phyloP scores from a whole-genome alignment of 2,113 vertebrate species.

The Calypte anna region DNA sequence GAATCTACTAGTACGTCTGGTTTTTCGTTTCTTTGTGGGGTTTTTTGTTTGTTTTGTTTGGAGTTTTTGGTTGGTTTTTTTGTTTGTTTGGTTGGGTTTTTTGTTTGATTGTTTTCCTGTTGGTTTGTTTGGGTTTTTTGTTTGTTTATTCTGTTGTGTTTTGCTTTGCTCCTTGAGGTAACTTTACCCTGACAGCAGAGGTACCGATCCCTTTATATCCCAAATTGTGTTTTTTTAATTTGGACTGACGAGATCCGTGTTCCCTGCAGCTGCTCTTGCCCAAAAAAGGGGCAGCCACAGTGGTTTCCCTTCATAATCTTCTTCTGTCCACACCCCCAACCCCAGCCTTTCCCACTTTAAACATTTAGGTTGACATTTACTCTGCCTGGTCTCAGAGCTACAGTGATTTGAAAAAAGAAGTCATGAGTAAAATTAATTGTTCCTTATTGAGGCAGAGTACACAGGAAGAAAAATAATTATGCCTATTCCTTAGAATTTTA shows the following conservation, averaged over 20 bases:
- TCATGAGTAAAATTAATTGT: slow-evolving; percentile 16
- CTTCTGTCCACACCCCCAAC: neutral
- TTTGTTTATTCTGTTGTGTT: neutral
- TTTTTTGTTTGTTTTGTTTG: neutral
- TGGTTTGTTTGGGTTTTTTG: neutral
- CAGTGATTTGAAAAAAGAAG: slow-evolving; percentile 43
- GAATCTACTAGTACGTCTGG: neutral
- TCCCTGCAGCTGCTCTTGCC: neutral
- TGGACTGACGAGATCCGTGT: neutral
- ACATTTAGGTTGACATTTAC: slow-evolving; percentile 46
- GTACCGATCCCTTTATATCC: neutral
- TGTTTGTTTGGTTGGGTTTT: neutral
- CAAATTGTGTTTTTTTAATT: neutral
- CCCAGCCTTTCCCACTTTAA: neutral
- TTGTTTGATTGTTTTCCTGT: neutral
- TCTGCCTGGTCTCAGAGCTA: slow-evolving; percentile 28
- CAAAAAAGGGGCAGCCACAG: neutral
- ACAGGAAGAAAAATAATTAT: neutral
- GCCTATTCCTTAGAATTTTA: slow-evolving; percentile 22
- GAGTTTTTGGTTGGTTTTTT: neutral
- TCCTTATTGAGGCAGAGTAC: slow-evolving; percentile 11
- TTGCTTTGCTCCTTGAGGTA: neutral
- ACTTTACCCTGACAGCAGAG: neutral
- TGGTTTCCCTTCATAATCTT: neutral
- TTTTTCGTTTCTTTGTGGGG: neutral